These are phyloP conservation scores for Trypoxylus dichotomus DNA, from an alignment of 1,140 invertebrate genomes.

Conservation along the genomic window DNA sequence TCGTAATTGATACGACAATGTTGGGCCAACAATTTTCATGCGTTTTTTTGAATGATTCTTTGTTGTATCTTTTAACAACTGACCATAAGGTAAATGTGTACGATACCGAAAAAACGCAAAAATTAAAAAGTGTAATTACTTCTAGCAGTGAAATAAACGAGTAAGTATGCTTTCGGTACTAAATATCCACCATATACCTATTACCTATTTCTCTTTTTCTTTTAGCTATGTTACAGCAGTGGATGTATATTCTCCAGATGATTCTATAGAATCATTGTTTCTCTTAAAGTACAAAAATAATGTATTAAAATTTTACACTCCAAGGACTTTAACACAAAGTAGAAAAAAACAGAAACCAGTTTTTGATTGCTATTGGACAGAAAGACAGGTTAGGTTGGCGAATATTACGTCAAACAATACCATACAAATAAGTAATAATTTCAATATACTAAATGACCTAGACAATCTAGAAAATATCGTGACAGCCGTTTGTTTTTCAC, in stretches of 20 bases:
- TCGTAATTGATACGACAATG: background rate
- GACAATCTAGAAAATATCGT: background rate
- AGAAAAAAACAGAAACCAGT: constrained; percentile 2
- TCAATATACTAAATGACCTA: constrained; percentile 30
- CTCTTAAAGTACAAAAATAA: constrained; percentile 11
- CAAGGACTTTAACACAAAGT: background rate
- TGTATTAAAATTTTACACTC: background rate
- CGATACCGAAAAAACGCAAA: background rate
- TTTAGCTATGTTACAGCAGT: background rate
- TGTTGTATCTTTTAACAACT: background rate
- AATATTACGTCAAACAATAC: background rate
- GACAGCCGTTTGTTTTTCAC: constrained; percentile 31
- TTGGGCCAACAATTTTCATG: background rate
- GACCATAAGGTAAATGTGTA: background rate
- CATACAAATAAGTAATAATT: constrained; percentile 32
- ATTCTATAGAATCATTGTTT: background rate
- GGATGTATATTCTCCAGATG: background rate
- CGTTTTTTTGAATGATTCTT: background rate
- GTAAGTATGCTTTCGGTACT: background rate
- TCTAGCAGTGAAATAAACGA: background rate
- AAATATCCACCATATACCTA: background rate
- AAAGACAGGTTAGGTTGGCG: background rate
- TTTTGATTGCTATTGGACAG: constrained; percentile 30
- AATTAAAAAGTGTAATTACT: background rate
- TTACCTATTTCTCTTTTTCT: background rate